Conservation (phyloP, 2,113 vertebrate species). For the Brachionichthys hirsutus region DNA sequence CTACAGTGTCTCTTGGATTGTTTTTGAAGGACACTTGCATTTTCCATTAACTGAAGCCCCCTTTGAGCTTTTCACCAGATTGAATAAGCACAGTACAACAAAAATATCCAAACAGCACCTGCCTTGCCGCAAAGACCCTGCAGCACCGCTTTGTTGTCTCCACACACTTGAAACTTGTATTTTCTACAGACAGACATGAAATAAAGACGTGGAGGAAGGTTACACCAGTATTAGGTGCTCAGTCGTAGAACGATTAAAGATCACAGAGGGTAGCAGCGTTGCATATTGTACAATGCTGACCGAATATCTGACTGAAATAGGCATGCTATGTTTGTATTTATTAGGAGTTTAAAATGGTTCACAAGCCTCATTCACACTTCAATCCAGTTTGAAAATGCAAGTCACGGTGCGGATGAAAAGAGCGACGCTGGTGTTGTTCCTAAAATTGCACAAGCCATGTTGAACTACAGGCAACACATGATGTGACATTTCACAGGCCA, state of each 20-base stretch:
- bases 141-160: no score
- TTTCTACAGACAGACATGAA: no score
- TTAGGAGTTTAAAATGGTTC: background rate
- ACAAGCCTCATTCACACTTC: background rate
- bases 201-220: background rate
- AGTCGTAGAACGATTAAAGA: background rate
- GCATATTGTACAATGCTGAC: no score
- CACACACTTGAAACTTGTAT: no score
- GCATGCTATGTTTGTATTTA: background rate
- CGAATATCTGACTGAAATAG: background rate
- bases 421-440: constrained; percentile 14
- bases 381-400: constrained; percentile 18
- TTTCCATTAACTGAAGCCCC: no score
- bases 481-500: constrained; percentile 66
- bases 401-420: background rate
- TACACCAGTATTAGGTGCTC: background rate
- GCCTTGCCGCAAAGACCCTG: no score
- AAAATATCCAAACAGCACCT: no score
- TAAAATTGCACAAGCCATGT: constrained; percentile 32
- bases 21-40: no score
- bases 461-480: constrained; percentile 44
- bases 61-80: no score
- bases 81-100: no score
- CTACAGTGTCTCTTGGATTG: background rate
- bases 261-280: no score